Base-by-base conservation (phyloP, 1,140 invertebrate species). In the Holotrichia oblita region DNA sequence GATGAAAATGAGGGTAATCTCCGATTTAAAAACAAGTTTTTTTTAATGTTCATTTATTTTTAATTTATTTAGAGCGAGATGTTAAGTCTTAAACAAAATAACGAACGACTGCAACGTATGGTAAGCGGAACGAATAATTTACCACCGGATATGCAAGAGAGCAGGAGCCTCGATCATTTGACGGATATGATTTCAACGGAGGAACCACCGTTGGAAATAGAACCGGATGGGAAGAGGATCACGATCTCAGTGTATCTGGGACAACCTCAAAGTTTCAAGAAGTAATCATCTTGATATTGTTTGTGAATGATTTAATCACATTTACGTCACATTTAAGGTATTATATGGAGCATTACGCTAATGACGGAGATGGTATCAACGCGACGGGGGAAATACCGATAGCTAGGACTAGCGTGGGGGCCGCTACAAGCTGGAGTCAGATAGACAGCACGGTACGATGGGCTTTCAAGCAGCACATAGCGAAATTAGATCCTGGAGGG, bases 81-180 rank as follows among this genome's bases (percentile, higher is more conserved):
- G 96, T 88, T 96, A 82, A 96, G 94, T 83, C 88, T 99, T 81
- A 98, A 98, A 85, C 96, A 98, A 84, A 98, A 99, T 85, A 99
- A 99, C 87, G 97, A 99, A 83, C 90, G 97, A 42, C 89, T 99
- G 0, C 97, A 98, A 83, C 91, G 95, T 81, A 88, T 97, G 81
- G 94, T 98, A 85, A 85, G 81, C 85, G 85, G 86, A 87, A 81
- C 83, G 87, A 82, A 82, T 78, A 88, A 88, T 83, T 75, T 82
- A 44, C 82, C 82, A 6, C 81, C 81, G 10, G 82, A 84, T 78
- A 69, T 82, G 55, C 78, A 86, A 80, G 85, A 86, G 79, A 80
- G 79, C 80, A 81, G 81, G 72, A 83, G 83, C 73, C 80, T 86
- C 76, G 83, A 87, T 77, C 81, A 84, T 59, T 72, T 85, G 74